Conservation (phyloP, 2,888 invertebrate species). For the Tachina fera region DNA sequence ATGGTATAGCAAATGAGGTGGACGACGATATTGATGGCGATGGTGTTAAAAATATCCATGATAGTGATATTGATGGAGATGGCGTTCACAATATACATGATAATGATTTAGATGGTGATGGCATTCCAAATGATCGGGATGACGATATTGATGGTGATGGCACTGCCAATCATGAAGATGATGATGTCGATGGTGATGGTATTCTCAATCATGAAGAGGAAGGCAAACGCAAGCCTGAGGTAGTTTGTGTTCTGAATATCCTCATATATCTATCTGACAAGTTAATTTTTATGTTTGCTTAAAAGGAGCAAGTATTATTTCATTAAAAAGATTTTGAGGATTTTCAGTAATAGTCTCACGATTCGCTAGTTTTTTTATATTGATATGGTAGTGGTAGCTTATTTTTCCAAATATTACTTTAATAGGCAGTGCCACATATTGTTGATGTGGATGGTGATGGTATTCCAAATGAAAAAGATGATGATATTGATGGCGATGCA, state of each 20-base stretch:
- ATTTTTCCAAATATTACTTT: slow-evolving; percentile 43
- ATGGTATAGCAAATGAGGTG: slow-evolving; percentile 84
- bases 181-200: slow-evolving; percentile 78
- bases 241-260: slow-evolving; percentile 33
- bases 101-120: slow-evolving; percentile 80
- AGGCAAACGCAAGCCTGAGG: slow-evolving; percentile 67
- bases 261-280: slow-evolving; percentile 24
- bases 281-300: background rate
- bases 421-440: slow-evolving; percentile 36
- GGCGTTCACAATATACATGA: slow-evolving; percentile 81
- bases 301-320: background rate
- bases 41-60: slow-evolving; percentile 72
- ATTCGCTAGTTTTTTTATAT: slow-evolving; percentile 14
- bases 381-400: slow-evolving; percentile 6
- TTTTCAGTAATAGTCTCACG: slow-evolving; percentile 15
- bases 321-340: slow-evolving; percentile 7
- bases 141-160: slow-evolving; percentile 79
- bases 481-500: slow-evolving; percentile 77
- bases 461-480: slow-evolving; percentile 76
- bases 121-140: slow-evolving; percentile 79
- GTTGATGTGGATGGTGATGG: slow-evolving; percentile 79
- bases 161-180: slow-evolving; percentile 76
- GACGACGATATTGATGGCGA: slow-evolving; percentile 79
- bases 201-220: slow-evolving; percentile 82
- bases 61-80: slow-evolving; percentile 74